phyloP scores from a whole-genome alignment of 2,113 vertebrate species.

The Circaetus gallicus region DNA sequence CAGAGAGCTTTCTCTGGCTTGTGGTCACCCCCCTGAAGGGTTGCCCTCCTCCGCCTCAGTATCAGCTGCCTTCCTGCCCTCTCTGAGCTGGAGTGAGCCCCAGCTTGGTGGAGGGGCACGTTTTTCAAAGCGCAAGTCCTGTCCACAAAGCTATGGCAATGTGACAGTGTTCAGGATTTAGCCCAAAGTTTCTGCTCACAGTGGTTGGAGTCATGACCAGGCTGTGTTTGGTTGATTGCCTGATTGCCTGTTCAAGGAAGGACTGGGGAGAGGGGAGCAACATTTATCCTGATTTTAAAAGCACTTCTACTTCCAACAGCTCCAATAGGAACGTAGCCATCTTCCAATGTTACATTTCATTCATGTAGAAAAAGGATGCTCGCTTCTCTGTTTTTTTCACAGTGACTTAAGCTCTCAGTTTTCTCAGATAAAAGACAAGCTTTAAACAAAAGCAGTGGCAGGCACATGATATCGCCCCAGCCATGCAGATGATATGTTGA shows the following conservation, averaged over 20 bases:
- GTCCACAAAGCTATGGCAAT: neutral
- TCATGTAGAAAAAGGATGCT: neutral
- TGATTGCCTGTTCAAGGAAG: neutral
- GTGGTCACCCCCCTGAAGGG: rapidly evolving
- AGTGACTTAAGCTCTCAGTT: neutral
- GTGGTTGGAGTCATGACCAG: neutral
- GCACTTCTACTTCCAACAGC: neutral
- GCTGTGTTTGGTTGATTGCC: neutral
- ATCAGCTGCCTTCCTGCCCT: neutral
- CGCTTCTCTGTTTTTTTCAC: neutral
- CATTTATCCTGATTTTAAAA: neutral
- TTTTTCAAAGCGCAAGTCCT: neutral
- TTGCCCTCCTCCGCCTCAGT: rapidly evolving
- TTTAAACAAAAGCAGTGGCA: neutral
- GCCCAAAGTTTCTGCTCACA: neutral
- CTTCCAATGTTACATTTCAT: neutral
- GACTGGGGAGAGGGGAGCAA: neutral
- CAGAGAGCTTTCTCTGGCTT: neutral
- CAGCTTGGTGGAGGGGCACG: rapidly evolving
- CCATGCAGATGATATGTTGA: neutral
- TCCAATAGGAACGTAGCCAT: neutral
- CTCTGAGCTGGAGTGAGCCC: neutral
- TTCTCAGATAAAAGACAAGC: neutral
- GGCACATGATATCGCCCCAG: neutral
- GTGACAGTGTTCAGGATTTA: neutral